Base-by-base conservation (phyloP, 2,797 vertebrate species). In the Parauchenoglanis ngamensis region DNA sequence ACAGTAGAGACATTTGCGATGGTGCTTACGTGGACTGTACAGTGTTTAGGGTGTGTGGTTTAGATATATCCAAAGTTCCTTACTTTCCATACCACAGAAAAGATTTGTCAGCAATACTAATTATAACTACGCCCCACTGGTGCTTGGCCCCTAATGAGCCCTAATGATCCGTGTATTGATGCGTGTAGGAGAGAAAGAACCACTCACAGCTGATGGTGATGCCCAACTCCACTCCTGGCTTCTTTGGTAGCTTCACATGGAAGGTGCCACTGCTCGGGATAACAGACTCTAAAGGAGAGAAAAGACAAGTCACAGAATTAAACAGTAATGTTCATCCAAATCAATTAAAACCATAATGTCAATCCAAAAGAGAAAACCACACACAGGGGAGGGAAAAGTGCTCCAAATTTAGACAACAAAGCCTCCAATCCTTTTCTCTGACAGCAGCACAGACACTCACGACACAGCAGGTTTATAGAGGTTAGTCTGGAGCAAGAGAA, bases 141-240 rank as follows among this genome's bases (percentile, higher is more conserved):
- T 49, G 7, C 19, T 44, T 49, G 35, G n/a, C 11, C 52, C 23
- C 40, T 70, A 87, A 54, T 54, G 15, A 54, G 46, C 35, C 35
- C 35, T 40, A 40, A 46, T 23, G 73, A 59, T 19, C 28, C n/a
- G 4, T 19, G 44, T 63, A 75, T 49, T 63, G 67, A 83, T 46
- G 15, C 44, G n/a, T 59, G 54, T 40, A 17, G 0, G 7, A 21
- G 10, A 65, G 6, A 12, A 76, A 8, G 46, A 72, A 31, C 25
- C 19, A 96, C 98, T 96, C 93, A 99, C 98, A 99, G 93, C 98
- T 99, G 94, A 99, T 99, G 87, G 98, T 99, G 95, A 99, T 99
- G 89, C 98, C 98, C 89, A 99, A 96, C 92, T 99, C 98, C 94
- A 99, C 98, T 0, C 96, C 98, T 40, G 98, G 97, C 89, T 98